A percentile compares a stretch with the other conserved stretches of the same genome.
These are phyloP conservation scores for Theonella swinhoei DNA, from an alignment of 37 sponge, comb jelly and placozoan species.

Conservation along the genomic window DNA sequence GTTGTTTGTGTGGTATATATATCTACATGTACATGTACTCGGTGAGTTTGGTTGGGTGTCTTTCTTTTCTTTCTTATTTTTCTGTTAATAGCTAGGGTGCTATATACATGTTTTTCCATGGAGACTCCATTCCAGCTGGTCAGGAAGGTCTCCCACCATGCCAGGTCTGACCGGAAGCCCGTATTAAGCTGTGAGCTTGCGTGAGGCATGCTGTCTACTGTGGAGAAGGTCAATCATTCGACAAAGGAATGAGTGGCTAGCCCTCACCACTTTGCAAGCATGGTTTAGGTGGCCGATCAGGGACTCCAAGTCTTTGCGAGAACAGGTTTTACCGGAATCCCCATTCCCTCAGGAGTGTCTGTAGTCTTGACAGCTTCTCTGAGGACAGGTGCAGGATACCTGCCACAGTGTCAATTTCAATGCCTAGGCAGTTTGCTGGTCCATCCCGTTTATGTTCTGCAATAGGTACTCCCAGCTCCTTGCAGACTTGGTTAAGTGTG, in stretches of 20 bases:
- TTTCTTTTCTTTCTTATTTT: too few species aligned
- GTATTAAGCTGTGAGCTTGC: constrained; percentile 10
- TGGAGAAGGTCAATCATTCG: constrained; percentile 19
- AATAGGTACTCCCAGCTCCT: constrained; percentile 38
- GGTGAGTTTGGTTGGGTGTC: too few species aligned
- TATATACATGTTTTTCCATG: too few species aligned
- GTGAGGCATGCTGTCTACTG: not conserved
- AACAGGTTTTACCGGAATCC: not conserved
- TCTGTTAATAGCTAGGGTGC: too few species aligned
- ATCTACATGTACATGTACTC: too few species aligned
- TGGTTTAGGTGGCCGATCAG: constrained; percentile 21
- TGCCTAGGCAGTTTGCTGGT: constrained; percentile 23
- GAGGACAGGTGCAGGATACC: constrained; percentile 16
- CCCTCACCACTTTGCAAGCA: constrained; percentile 23
- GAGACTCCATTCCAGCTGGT: constrained; percentile 22
- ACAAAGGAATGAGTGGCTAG: constrained; percentile 11
- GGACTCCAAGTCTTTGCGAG: constrained; percentile 7
- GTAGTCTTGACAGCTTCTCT: constrained; percentile 26
- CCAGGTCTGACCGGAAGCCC: constrained; percentile 25
- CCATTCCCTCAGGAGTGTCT: not conserved
- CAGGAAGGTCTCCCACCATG: constrained; percentile 42
- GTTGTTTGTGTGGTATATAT: too few species aligned
- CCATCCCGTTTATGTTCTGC: constrained; percentile 29
- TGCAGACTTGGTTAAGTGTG: not conserved
- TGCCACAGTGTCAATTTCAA: constrained; percentile 15